These are phyloP conservation scores for Hyphantria cunea DNA, from an alignment of 1,140 invertebrate species.

Conservation along the genomic window DNA sequence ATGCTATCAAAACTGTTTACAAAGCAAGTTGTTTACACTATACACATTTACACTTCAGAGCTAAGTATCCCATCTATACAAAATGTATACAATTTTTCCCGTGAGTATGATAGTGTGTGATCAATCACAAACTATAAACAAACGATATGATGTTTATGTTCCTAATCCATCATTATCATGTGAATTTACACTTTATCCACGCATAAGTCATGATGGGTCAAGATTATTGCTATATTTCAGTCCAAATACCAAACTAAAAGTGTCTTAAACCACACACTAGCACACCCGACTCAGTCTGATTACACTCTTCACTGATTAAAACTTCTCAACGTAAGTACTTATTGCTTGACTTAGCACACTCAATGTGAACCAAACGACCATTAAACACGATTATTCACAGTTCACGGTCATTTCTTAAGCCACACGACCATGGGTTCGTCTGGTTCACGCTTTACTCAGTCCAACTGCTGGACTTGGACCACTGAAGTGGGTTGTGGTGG, in stretches of 20 bases:
- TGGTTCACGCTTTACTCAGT: slow-evolving; percentile 51
- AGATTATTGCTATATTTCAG: no score
- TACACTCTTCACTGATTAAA: background rate
- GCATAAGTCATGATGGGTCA: no score
- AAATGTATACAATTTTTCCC: background rate
- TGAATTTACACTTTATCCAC: background rate
- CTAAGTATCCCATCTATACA: background rate
- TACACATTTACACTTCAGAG: background rate
- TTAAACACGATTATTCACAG: no score
- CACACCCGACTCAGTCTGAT: no score
- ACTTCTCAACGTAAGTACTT: no score
- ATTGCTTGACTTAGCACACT: background rate
- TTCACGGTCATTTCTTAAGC: slow-evolving; percentile 38
- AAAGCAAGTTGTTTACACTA: background rate
- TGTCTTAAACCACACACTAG: no score
- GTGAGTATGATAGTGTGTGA: background rate
- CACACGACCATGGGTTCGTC: slow-evolving; percentile 40
- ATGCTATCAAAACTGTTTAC: background rate
- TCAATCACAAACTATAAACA: background rate
- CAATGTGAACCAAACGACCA: no score
- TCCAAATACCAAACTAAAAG: no score
- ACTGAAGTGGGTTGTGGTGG: slow-evolving; percentile 60
- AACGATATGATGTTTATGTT: background rate
- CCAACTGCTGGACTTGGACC: slow-evolving; percentile 69
- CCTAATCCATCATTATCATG: background rate